Evolutionary conservation across 1,140 invertebrate genomes (phyloP), one percentile per base, ranked within the genome.

Genomic region (Bradysia coprophila): DNA sequence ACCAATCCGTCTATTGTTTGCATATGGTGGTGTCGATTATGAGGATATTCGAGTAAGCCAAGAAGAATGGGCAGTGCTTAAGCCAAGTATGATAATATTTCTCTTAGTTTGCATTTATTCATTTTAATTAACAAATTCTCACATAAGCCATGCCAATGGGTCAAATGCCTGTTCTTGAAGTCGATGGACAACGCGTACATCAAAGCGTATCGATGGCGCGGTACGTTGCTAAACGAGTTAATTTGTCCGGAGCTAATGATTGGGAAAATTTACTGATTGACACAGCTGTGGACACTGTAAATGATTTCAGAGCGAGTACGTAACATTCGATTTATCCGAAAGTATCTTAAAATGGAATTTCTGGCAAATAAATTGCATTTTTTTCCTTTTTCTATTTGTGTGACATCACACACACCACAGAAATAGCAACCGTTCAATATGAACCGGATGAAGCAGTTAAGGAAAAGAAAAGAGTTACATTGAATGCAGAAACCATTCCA

Each of bases 121-220:
- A n/a, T n/a, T n/a, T n/a, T n/a, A n/a, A n/a, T n/a, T n/a, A n/a
- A n/a, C n/a, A n/a, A n/a, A n/a, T n/a, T n/a, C n/a, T n/a, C n/a
- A n/a, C n/a, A n/a, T n/a, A n/a, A 81, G 78, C 60, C 21, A 75
- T 71, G 62, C 81, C 81, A 16, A 82, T 78, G 60, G 80, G 79
- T 9, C 74, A 82, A 57, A 59, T 84, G 33, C 84, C 83, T 0
- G 64, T 83, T 10, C 55, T 88, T 43, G 76, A 81, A 54, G 61
- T 80, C 11, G 76, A 85, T 51, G 81, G 75, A 10, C 73, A 76
- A 50, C 55, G 64, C 40, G 59, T 78, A 11, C 65, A 71, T 51
- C 81, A 87, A 57, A 76, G 75, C 43, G 56, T 69, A 32, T 73
- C 82, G 21, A 82, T 87, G 49, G 67, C 64, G 31, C 68, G 79